Base-by-base conservation (phyloP, 2,888 invertebrate genomes). In the Zhuqinia jingwanae region DNA sequence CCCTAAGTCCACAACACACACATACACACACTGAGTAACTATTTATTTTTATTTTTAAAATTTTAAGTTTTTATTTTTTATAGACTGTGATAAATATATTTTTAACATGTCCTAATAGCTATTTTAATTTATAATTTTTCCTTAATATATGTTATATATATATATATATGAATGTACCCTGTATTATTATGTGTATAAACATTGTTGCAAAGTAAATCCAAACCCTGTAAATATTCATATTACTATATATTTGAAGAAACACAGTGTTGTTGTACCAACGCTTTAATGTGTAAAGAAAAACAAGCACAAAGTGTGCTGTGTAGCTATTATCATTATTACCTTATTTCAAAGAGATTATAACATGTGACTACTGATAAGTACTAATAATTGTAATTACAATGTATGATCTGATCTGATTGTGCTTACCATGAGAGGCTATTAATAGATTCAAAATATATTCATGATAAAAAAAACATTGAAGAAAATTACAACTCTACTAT, bases 21-120 rank as follows among this genome's bases (percentile, higher is more conserved):
- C n/a, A n/a, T n/a, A n/a, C n/a, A n/a, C n/a, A 15, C 76, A 70
- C 50, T 76, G 75, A 76, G 80, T 80, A 86, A 85, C 80, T 80
- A 85, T 78, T 85, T 85, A 78, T 85, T 85, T 79, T 78, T 50
- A 47, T 63, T 63, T 45, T 47, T 53, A 11, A 63, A 63, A 17
- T 63, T 53, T 73, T 22, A 65, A 58, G 20, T 70, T 80, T 80
- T 75, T 53, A 53, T 75, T 85, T 80, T 86, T 85, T 5, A 85
- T 86, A 86, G 81, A 86, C 86, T 86, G 86, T 86, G 81, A 86
- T 86, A 78, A 25, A 60, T 82, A 86, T 76, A 65, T 86, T 81
- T 81, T 77, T 76, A 81, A 85, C 60, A 17, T 17, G n/a, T 30
- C 75, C 56, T 53, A 36, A 56, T 36, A 27, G 5, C 45, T 70